These are phyloP conservation scores for Trinectes maculatus DNA, from an alignment of 2,113 vertebrate genomes.

Conservation along the genomic window DNA sequence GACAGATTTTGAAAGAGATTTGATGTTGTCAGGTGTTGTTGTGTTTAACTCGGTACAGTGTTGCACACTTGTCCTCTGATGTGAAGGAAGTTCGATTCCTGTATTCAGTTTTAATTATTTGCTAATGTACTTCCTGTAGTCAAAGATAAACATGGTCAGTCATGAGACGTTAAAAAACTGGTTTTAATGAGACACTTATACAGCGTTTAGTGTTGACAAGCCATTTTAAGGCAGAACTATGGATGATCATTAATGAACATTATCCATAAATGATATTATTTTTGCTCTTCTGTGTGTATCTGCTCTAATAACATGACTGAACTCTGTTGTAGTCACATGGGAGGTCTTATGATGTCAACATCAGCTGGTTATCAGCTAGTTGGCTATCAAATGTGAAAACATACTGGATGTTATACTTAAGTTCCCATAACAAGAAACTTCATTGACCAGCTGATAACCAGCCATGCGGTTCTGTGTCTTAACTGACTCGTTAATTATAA, in stretches of 20 bases:
- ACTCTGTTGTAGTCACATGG: not conserved
- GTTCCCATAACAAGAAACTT: not conserved
- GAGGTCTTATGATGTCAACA: not conserved
- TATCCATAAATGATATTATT: too few relatives aligned
- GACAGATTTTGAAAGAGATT: not conserved
- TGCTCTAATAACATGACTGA: not conserved
- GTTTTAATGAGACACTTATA: too few relatives aligned
- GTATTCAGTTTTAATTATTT: not conserved
- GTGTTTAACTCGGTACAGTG: constrained; percentile 1
- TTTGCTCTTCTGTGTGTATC: not conserved
- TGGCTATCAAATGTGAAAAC: not conserved
- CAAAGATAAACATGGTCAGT: not conserved
- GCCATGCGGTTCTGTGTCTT: constrained; percentile 4
- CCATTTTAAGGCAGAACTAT: not conserved
- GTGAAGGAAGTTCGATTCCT: not conserved
- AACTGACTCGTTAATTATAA: constrained; percentile 30
- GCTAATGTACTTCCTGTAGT: constrained; percentile 8
- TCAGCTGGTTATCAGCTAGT: not conserved
- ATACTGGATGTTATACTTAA: not conserved
- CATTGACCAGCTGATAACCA: not conserved
- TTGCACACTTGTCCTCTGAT: not conserved
- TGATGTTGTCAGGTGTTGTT: not conserved
- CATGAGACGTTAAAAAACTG: too few relatives aligned
- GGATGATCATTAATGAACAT: too few relatives aligned
- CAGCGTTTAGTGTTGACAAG: too few relatives aligned